Conservation (phyloP, 2,888 invertebrate species). For the Creontiades dilutus region DNA sequence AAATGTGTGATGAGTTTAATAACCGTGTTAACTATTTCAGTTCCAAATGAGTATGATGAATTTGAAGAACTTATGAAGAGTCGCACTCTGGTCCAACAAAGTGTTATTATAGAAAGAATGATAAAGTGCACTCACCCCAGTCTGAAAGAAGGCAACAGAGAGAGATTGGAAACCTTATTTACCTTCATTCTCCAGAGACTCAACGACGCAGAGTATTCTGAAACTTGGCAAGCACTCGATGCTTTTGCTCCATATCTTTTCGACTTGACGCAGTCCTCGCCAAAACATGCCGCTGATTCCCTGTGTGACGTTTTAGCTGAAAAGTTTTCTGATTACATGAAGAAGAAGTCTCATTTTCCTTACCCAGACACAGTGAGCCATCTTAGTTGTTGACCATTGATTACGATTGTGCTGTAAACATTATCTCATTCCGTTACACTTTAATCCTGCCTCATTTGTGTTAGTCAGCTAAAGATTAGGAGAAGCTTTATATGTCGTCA, state of each 20-base stretch:
- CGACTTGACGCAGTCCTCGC: conserved; percentile 86
- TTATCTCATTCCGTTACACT: no score
- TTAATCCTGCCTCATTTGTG: no score
- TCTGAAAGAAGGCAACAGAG: conserved; percentile 88
- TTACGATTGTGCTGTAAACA: no score
- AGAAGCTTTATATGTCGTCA: no score
- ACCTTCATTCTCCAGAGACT: conserved; percentile 88
- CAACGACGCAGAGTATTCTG: conserved; percentile 81
- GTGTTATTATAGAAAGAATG: conserved; percentile 87
- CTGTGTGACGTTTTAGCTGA: conserved; percentile 86
- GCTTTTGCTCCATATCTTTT: conserved; percentile 80
- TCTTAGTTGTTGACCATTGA: background rate
- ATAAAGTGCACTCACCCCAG: conserved; percentile 94
- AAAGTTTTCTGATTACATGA: conserved; percentile 84
- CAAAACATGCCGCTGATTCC: conserved; percentile 84
- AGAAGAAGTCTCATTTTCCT: conserved; percentile 83
- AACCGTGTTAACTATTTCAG: conserved; percentile 78
- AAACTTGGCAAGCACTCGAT: conserved; percentile 77
- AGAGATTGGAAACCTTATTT: conserved; percentile 86
- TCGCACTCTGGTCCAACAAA: conserved; percentile 84
- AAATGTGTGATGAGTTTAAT: background rate
- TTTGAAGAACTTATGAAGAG: conserved; percentile 83
- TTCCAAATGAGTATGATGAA: conserved; percentile 83
- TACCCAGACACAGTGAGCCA: conserved; percentile 81
- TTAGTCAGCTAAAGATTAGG: no score